These are phyloP conservation scores for Lycocorax pyrrhopterus DNA, from an alignment of 2,113 vertebrate species.

Conservation along the genomic window DNA sequence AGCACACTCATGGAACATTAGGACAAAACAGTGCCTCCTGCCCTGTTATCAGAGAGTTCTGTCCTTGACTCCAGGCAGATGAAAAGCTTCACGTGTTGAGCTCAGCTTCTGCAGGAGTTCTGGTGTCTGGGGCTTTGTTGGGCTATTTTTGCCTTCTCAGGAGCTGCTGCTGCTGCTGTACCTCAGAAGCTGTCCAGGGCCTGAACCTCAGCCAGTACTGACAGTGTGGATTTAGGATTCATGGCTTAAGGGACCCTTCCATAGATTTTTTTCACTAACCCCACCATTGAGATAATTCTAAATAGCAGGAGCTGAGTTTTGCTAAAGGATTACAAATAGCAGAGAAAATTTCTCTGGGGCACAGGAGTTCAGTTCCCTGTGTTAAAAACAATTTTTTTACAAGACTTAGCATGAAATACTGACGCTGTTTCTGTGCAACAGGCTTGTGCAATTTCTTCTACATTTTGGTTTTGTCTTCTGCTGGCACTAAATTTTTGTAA, in stretches of 20 bases:
- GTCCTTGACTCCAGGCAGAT: slow-evolving; percentile 1
- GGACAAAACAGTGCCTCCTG: neutral
- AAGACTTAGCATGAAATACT: neutral
- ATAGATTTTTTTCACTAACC: neutral
- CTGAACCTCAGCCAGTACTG: neutral
- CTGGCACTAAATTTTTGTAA: neutral
- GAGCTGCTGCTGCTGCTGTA: neutral
- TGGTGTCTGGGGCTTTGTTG: neutral
- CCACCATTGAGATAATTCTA: neutral
- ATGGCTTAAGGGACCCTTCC: neutral
- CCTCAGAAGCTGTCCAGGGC: neutral
- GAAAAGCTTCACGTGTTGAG: neutral
- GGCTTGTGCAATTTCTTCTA: neutral
- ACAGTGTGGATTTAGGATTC: neutral
- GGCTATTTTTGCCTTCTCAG: neutral
- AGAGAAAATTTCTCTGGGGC: neutral
- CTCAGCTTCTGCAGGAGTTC: neutral
- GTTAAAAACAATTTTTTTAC: neutral
- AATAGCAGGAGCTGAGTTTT: neutral
- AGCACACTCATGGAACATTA: neutral
- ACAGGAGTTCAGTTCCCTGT: neutral
- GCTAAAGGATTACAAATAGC: neutral
- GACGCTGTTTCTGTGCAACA: neutral
- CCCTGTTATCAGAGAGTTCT: neutral
- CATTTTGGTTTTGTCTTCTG: neutral